Percentiles rank a stretch among this genome's conserved stretches.
Conservation (phyloP, 2,797 vertebrate genomes). For the Sandelia bainsii region DNA sequence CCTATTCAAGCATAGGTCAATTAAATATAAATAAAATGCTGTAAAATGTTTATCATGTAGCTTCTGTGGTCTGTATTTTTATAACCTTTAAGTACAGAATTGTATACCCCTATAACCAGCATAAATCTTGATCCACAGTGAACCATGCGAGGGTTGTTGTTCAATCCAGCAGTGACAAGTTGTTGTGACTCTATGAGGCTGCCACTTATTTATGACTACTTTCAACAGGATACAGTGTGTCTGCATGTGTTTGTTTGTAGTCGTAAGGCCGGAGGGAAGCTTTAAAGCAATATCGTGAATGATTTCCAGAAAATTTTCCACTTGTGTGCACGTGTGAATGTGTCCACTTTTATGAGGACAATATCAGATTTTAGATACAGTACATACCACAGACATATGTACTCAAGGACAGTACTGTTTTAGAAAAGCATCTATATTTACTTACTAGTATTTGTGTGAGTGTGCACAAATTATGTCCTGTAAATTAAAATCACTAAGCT, state of each 20-base stretch:
- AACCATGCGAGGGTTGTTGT: conserved; percentile 26
- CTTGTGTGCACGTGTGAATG: not conserved
- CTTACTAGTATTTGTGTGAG: not conserved
- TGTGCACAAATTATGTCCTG: not conserved
- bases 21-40: not conserved
- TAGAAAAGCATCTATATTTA: conserved; percentile 14
- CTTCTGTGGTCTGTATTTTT: not conserved
- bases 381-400: not conserved
- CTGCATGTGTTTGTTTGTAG: conserved; percentile 6
- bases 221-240: conserved; percentile 29
- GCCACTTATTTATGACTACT: conserved; percentile 51
- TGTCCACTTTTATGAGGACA: not conserved
- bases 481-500: conserved; percentile 3
- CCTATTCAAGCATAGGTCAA: not conserved
- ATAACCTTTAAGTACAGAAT: not conserved
- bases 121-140: conserved; percentile 3
- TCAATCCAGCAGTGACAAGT: conserved; percentile 28
- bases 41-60: not conserved
- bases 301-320: conserved; percentile 36
- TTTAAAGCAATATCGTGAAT: conserved; percentile 34
- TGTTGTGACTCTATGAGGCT: conserved; percentile 36
- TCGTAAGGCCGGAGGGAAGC: not conserved
- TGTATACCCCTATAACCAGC: not conserved
- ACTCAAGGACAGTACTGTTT: conserved; percentile 25
- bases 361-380: conserved; percentile 9